Base-by-base conservation (phyloP, 1,140 invertebrate genomes). In the Zaprionus ornatus region DNA sequence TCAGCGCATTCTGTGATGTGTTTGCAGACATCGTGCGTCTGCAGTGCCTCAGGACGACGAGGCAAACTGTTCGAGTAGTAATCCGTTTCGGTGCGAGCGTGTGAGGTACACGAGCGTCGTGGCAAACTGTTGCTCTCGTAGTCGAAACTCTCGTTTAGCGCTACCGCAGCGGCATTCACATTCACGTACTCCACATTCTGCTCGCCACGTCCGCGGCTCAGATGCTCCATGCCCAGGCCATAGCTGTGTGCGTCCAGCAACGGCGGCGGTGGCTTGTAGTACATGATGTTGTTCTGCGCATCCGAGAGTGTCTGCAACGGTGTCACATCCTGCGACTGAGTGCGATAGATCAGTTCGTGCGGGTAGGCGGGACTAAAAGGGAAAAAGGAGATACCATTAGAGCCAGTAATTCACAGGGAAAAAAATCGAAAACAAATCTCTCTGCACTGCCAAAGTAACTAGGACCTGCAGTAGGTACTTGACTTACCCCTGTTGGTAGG, bases 311-410 rank as follows among this genome's bases (percentile, higher is more conserved):
- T 82, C 48, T 80, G 71, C 65, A 86, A 55, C 3, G 83, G 80
- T 0, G 59, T 65, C 45, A 81, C 80, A 91, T 97, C 96, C 93
- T 97, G 96, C 48, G 96, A 97, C 91, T 97, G 96, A 4, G 96
- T 97, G 80, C 96, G 94, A 78, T 97, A 96, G 37, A 97, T 93
- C 74, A 95, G 95, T 79, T 97, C 96, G 83, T 97, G 96, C 29
- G 96, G 95, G 27, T 92, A 80, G 7, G 40, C 54, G 2, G 65
- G 40, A 1, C 90, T 75, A 21, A 2, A 52, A 61, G 25, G n/a
- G 0, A 45, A 48, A 2, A 29, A 15, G 1, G 25, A n/a, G 27
- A 48, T 32, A 9, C 9, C 1, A 32, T 54, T 50, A n/a, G 25
- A 25, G n/a, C 3, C 29, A 32, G 9, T 10, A 32, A 2, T 0